These are phyloP conservation scores for Coleophora flavipennella DNA, from an alignment of 2,888 invertebrate genomes.

Conservation along the genomic window DNA sequence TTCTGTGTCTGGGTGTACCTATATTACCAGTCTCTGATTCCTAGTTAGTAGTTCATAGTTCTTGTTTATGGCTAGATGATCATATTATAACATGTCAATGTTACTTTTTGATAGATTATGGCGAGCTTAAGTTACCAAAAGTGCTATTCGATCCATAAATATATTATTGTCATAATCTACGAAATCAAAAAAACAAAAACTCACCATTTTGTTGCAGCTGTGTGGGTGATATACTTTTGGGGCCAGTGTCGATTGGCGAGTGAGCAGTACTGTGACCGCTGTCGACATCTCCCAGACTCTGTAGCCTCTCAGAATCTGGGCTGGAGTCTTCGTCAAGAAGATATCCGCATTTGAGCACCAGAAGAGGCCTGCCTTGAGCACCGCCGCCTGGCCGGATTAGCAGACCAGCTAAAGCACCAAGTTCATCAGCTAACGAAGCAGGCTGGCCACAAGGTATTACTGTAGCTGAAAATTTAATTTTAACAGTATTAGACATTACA, in stretches of 20 bases:
- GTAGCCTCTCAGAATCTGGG: constrained; percentile 87
- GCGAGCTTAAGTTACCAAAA: no score
- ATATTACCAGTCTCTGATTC: no score
- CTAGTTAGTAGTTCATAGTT: no score
- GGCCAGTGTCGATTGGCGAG: constrained; percentile 86
- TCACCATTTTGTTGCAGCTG: constrained; percentile 69
- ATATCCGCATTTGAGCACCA: constrained; percentile 82
- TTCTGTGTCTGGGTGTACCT: no score
- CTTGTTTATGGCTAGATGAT: no score
- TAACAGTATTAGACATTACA: no score
- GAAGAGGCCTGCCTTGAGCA: constrained; percentile 68
- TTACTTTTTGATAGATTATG: no score
- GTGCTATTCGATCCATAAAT: no score
- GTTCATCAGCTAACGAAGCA: constrained; percentile 79
- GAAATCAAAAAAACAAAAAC: constrained; percentile 6
- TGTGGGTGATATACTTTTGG: constrained; percentile 87
- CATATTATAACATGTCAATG: no score
- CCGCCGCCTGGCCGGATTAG: constrained; percentile 50
- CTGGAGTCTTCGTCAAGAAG: constrained; percentile 86
- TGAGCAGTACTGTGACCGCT: constrained; percentile 94
- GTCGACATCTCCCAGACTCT: constrained; percentile 83
- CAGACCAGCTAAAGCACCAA: constrained; percentile 63
- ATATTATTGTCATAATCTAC: no score
- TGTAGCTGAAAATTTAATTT: constrained; percentile 65
- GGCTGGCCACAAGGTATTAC: constrained; percentile 75